Evolutionary conservation across 2,797 vertebrate genomes (phyloP).

Genomic region (Pristis pectinata): DNA sequence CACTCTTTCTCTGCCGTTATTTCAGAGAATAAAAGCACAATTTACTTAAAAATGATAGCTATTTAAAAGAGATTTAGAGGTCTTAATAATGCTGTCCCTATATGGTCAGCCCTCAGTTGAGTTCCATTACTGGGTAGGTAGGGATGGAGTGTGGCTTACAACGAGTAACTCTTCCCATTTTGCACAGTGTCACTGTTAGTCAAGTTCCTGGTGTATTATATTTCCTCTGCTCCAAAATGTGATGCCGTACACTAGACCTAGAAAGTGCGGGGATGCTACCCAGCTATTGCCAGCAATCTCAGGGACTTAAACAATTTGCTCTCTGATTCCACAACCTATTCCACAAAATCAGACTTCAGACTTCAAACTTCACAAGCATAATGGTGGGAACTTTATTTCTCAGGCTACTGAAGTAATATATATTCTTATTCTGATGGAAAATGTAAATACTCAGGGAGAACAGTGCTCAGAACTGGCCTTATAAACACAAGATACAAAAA

Average conservation of each 20-base stretch:
- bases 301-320: background rate
- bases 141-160: background rate
- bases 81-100: background rate
- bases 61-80: background rate
- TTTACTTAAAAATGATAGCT: background rate
- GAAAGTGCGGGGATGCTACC: background rate
- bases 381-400: too few relatives aligned
- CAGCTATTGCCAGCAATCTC: background rate
- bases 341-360: background rate
- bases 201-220: background rate
- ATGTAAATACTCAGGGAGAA: background rate
- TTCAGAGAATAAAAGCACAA: background rate
- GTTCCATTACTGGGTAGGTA: background rate
- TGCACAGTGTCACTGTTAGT: background rate
- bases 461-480: background rate
- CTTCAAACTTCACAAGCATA: background rate
- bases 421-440: too few relatives aligned
- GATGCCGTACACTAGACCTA: background rate
- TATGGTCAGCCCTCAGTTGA: background rate
- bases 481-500: background rate
- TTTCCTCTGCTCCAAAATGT: background rate
- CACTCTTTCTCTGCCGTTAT: background rate
- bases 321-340: background rate
- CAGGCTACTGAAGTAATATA: too few relatives aligned
- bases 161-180: too few relatives aligned